Evolutionary conservation across 2,113 vertebrate genomes (phyloP), one percentile per base, ranked within the genome.

Genomic region (Paradoxurus hermaphroditus): DNA sequence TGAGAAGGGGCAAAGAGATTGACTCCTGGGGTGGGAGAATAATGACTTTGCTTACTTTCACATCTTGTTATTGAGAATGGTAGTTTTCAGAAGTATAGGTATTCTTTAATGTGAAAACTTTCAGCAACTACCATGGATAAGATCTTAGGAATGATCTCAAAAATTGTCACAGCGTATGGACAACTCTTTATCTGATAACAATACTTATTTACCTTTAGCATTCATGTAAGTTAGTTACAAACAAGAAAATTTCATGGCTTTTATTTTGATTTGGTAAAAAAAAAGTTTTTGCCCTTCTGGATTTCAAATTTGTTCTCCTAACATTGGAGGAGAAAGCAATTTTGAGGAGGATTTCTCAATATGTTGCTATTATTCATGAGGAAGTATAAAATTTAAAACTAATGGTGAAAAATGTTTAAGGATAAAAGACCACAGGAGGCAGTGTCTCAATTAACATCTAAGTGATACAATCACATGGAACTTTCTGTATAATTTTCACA

Each of bases 401-500:
- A 65, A 75, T 13, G 14, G 46, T 85, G 65, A 79, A 73, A 86
- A 78, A 5, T 14, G 16, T 70, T 62, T 39, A 31, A 92, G 34
- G 77, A 14, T 90, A 41, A 93, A 95, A 91, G 12, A 36, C 63
- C 51, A 15, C 9, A 82, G 39, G 23, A 56, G 72, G 44, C 4
- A 72, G 90, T 94, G 86, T 78, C 15, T 34, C 75, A 70, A 78
- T 51, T 21, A 82, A 67, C 7, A 41, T 41, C 14, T 29, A 92
- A 23, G 85, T 84, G 67, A 85, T 44, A 27, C 9, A 34, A 44
- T 59, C 62, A 63, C n/a, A 25, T 73, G 63, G 51, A 16, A 5
- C 1, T 81, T 97, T 96, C 41, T 46, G 4, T 93, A 49, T 63
- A 77, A 65, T 91, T 97, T 97, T 98, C 1, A 81, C 96, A 44